phyloP scores from a whole-genome alignment of 2,113 vertebrate genomes.

The Gallinago jamesoni region DNA sequence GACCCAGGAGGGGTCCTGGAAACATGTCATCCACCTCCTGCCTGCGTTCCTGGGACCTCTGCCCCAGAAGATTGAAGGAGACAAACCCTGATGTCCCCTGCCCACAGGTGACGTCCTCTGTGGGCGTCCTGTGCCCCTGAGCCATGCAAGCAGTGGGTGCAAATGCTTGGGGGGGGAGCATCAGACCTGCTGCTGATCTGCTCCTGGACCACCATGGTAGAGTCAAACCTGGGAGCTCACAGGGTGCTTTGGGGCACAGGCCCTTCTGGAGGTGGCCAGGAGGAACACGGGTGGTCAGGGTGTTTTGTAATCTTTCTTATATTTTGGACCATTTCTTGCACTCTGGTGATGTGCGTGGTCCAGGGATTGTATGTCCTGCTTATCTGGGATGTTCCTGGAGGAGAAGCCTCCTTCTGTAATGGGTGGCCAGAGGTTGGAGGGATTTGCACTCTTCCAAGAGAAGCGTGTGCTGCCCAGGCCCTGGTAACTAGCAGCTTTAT shows the following conservation, averaged over 20 bases:
- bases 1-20: not conserved
- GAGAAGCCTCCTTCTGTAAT: not conserved
- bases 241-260: not conserved
- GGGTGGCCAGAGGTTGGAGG: not conserved
- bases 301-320: not conserved
- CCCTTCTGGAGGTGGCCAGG: not conserved
- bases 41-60: not conserved
- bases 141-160: not conserved
- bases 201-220: not conserved
- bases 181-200: not conserved
- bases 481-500: not conserved
- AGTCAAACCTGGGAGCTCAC: not conserved
- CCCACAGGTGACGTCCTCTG: fast-evolving
- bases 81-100: not conserved
- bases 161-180: not conserved
- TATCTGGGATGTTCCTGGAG: not conserved
- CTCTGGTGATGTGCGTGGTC: not conserved
- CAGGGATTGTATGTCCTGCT: not conserved
- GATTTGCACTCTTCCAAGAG: fast-evolving
- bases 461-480: fast-evolving
- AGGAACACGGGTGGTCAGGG: not conserved
- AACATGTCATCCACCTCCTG: not conserved
- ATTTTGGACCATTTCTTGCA: not conserved
- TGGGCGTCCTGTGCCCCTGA: not conserved
- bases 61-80: not conserved